These are phyloP conservation scores for Paratilapia polleni DNA, from an alignment of 2,113 vertebrate species.

Conservation along the genomic window DNA sequence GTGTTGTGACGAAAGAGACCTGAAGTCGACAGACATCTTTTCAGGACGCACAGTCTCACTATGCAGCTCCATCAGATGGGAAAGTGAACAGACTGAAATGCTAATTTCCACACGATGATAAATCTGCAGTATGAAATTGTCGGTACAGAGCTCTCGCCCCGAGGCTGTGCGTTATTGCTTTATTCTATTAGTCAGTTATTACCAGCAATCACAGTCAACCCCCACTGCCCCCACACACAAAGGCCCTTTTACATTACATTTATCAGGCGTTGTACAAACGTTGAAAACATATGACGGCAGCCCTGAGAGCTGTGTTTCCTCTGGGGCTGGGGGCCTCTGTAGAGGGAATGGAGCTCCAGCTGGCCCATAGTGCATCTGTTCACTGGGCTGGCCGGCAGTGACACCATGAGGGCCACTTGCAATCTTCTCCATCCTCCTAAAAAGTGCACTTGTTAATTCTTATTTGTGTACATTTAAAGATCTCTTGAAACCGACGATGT, in stretches of 20 bases:
- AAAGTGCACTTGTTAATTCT: slow-evolving; percentile 13
- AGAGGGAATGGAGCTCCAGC: slow-evolving; percentile 73
- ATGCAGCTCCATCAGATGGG: slow-evolving; percentile 73
- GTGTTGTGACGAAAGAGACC: slow-evolving; percentile 47
- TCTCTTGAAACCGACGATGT: slow-evolving; percentile 25
- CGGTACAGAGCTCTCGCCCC: slow-evolving; percentile 75
- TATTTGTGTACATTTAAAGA: slow-evolving; percentile 44
- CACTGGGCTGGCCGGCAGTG: slow-evolving; percentile 70
- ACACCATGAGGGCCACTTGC: slow-evolving; percentile 73
- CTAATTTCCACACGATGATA: slow-evolving; percentile 81
- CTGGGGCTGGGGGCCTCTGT: slow-evolving; percentile 57
- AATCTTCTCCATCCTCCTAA: slow-evolving; percentile 48
- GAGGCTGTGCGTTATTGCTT: slow-evolving; percentile 83
- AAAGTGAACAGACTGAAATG: slow-evolving; percentile 80
- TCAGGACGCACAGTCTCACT: slow-evolving; percentile 51
- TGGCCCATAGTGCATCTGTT: slow-evolving; percentile 80
- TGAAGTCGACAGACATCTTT: slow-evolving; percentile 59
- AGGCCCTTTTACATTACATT: slow-evolving; percentile 81
- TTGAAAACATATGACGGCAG: slow-evolving; percentile 81
- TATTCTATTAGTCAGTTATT: slow-evolving; percentile 89
- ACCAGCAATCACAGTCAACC: slow-evolving; percentile 82
- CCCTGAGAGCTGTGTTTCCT: slow-evolving; percentile 81
- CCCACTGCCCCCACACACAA: slow-evolving; percentile 72
- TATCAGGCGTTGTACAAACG: slow-evolving; percentile 83
- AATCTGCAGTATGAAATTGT: slow-evolving; percentile 83